A percentile compares a stretch with the other conserved stretches of the same genome.
These are phyloP conservation scores for Pachycephus smyrnensis DNA, from an alignment of 2,888 invertebrate genomes.

Conservation along the genomic window DNA sequence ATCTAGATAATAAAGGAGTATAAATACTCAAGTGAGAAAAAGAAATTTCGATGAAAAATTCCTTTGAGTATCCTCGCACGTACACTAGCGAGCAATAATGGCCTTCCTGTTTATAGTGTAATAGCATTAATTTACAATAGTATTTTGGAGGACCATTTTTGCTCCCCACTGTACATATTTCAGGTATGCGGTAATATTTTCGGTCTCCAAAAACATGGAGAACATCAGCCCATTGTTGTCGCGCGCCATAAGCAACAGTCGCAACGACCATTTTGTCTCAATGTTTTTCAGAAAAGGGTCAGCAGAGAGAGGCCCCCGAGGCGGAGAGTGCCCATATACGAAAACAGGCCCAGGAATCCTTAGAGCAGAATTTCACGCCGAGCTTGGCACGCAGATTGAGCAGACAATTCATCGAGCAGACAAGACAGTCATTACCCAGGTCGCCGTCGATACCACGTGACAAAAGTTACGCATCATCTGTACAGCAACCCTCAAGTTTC, in stretches of 20 bases:
- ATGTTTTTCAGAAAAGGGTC: slow-evolving; percentile 42
- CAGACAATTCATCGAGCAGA: slow-evolving; percentile 60
- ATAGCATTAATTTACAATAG: too few relatives aligned
- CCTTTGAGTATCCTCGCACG: background rate
- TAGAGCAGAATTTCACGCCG: slow-evolving; percentile 60
- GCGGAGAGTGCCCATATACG: slow-evolving; percentile 25
- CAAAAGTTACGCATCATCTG: slow-evolving; percentile 40
- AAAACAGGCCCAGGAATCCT: slow-evolving; percentile 46
- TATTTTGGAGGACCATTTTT: too few relatives aligned
- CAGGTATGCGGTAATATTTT: background rate
- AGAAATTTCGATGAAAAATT: background rate
- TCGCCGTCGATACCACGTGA: slow-evolving; percentile 56
- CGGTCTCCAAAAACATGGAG: slow-evolving; percentile 27
- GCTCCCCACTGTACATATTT: too few relatives aligned
- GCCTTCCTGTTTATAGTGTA: too few relatives aligned
- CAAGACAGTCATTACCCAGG: slow-evolving; percentile 53
- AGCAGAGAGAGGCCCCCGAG: slow-evolving; percentile 18
- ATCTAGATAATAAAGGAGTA: slow-evolving; percentile 57
- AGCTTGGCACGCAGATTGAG: slow-evolving; percentile 60
- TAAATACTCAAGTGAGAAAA: slow-evolving; percentile 36
- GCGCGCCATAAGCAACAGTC: slow-evolving; percentile 1
- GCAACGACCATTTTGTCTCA: slow-evolving; percentile 16
- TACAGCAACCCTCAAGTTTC: slow-evolving; percentile 29
- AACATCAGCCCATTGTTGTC: slow-evolving; percentile 5
- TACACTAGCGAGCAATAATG: too few relatives aligned